phyloP scores from a whole-genome alignment of 1,140 invertebrate genomes.

The Bombus sibiricus region DNA sequence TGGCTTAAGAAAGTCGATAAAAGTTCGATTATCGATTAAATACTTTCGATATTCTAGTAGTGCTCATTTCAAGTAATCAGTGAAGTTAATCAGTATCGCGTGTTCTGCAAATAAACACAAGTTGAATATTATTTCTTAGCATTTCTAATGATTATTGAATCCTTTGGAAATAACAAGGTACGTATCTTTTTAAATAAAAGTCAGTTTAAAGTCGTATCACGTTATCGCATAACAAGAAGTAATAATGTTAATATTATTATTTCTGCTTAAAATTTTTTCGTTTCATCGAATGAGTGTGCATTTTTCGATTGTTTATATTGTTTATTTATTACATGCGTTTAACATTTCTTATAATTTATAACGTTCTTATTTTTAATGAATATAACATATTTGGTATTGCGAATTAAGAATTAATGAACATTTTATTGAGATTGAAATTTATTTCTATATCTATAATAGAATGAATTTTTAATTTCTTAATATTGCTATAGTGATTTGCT shows the following conservation, averaged over 20 bases:
- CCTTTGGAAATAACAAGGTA: slow-evolving; percentile 28
- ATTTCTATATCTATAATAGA: background rate
- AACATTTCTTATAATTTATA: background rate
- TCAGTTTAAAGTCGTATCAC: background rate
- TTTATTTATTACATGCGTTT: slow-evolving; percentile 3
- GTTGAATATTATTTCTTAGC: background rate
- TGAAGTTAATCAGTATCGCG: slow-evolving; percentile 6
- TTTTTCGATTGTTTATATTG: slow-evolving; percentile 32
- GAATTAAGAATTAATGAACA: background rate
- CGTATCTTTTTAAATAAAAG: background rate
- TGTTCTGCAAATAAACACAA: slow-evolving; percentile 32
- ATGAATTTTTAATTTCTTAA: background rate
- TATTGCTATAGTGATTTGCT: background rate
- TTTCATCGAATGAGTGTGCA: slow-evolving; percentile 45
- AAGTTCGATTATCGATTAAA: slow-evolving; percentile 45
- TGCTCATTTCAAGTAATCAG: slow-evolving; percentile 19
- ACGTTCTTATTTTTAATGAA: background rate
- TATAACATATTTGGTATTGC: background rate
- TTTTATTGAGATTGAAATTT: background rate
- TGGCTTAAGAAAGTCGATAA: background rate
- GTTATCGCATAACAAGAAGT: background rate
- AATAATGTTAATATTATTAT: background rate
- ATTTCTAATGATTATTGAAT: slow-evolving; percentile 28
- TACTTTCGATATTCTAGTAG: background rate
- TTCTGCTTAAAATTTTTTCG: slow-evolving; percentile 13